Evolutionary conservation across 2,888 invertebrate species (phyloP).

Genomic region (Ochropacha duplaris): DNA sequence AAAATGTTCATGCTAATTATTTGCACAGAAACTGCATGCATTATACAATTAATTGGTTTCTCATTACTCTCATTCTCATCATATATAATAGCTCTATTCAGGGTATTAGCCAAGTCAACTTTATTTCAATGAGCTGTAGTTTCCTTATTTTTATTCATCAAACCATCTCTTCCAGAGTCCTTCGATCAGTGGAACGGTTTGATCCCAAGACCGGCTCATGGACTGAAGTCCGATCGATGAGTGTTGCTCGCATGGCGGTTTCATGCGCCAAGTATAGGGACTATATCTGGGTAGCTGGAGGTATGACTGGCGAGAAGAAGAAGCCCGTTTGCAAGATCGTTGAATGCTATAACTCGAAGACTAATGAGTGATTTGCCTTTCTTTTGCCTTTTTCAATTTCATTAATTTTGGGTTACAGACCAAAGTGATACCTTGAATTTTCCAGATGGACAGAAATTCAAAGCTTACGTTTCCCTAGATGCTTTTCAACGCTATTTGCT

Average conservation of each 20-base stretch:
- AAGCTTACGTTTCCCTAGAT: conserved; percentile 78
- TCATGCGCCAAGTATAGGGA: conserved; percentile 84
- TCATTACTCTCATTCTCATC: too few species aligned
- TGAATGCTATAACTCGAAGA: conserved; percentile 85
- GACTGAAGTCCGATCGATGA: conserved; percentile 83
- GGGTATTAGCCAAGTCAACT: too few species aligned
- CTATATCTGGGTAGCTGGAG: conserved; percentile 89
- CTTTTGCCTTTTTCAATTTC: background rate
- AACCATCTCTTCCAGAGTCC: conserved; percentile 63
- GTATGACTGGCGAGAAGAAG: conserved; percentile 84
- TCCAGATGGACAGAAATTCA: conserved; percentile 83
- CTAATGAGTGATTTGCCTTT: conserved; percentile 82
- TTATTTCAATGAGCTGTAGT: too few species aligned
- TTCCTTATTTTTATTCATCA: background rate
- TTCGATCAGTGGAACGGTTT: conserved; percentile 85
- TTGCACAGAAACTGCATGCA: too few species aligned
- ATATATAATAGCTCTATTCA: too few species aligned
- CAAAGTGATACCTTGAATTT: background rate
- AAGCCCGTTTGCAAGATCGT: conserved; percentile 82
- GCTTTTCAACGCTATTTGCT: conserved; percentile 79
- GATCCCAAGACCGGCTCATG: conserved; percentile 82
- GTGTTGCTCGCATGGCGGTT: conserved; percentile 83
- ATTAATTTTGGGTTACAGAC: background rate
- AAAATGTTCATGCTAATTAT: too few species aligned
- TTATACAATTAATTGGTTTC: too few species aligned